A percentile compares a stretch with the other conserved stretches of the same genome.
These are phyloP conservation scores for zebrafish (Danio rerio) DNA, from an alignment of 2,113 vertebrate genomes.

Conservation along the genomic window GRCz12tu NC_133180.1:37140001-37140500, in stretches of 20 bases:
- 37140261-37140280: conserved; percentile 9
- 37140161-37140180: not conserved
- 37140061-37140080: too few species aligned
- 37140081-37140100: too few species aligned
- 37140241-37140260: not conserved
- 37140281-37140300: conserved; percentile 17
- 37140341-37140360: conserved; percentile 20
- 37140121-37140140: too few species aligned
- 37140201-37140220: not conserved
- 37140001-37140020: too few species aligned
- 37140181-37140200: not conserved
- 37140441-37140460: conserved; percentile 31
- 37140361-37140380: conserved; percentile 10
- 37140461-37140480: not conserved
- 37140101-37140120: too few species aligned
- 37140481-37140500: not conserved
- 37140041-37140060: too few species aligned
- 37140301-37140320: conserved; percentile 17
- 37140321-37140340: conserved; percentile 35
- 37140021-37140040: too few species aligned
- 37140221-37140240: not conserved
- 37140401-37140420: conserved; percentile 26
- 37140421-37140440: conserved; percentile 25
- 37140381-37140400: conserved; percentile 39
- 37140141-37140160: not conserved